These are phyloP conservation scores for Drosophila orosa DNA, from an alignment of 1,140 invertebrate species.

Conservation along the genomic window DNA sequence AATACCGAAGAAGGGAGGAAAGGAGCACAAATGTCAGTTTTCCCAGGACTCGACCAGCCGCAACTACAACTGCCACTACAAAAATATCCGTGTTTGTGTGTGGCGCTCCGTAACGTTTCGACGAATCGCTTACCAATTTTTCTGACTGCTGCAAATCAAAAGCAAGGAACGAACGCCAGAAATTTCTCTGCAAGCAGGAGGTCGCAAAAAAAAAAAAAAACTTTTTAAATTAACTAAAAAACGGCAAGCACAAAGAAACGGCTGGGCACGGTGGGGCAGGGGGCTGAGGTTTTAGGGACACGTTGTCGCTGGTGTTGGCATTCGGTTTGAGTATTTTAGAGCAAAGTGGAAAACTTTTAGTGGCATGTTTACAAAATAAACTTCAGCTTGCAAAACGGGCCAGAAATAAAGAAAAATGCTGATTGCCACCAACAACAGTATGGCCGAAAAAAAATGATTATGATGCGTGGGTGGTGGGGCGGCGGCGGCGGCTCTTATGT, in stretches of 20 bases:
- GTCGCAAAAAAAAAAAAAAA: constrained; percentile 55
- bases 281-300: constrained; percentile 30
- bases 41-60: constrained; percentile 61
- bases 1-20: constrained; percentile 18
- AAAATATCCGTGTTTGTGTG: constrained; percentile 27
- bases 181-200: constrained; percentile 27
- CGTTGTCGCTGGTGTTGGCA: constrained; percentile 77
- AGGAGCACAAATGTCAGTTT: constrained; percentile 78
- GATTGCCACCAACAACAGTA: constrained; percentile 61
- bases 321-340: constrained; percentile 82
- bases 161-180: constrained; percentile 50
- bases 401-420: constrained; percentile 74
- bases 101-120: constrained; percentile 47
- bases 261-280: background rate
- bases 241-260: constrained; percentile 45
- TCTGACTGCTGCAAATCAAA: constrained; percentile 80
- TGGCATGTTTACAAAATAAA: constrained; percentile 83
- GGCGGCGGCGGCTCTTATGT: constrained; percentile 28
- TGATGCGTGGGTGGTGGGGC: constrained; percentile 50
- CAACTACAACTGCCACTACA: constrained; percentile 46
- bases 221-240: constrained; percentile 83
- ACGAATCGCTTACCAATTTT: constrained; percentile 81
- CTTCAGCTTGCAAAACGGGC: constrained; percentile 74
- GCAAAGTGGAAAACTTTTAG: constrained; percentile 83
- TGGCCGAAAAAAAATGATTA: constrained; percentile 63